Evolutionary conservation across 2,113 vertebrate species (phyloP), one percentile per base, ranked within the genome.

Genomic region (Polypterus bichir): DNA sequence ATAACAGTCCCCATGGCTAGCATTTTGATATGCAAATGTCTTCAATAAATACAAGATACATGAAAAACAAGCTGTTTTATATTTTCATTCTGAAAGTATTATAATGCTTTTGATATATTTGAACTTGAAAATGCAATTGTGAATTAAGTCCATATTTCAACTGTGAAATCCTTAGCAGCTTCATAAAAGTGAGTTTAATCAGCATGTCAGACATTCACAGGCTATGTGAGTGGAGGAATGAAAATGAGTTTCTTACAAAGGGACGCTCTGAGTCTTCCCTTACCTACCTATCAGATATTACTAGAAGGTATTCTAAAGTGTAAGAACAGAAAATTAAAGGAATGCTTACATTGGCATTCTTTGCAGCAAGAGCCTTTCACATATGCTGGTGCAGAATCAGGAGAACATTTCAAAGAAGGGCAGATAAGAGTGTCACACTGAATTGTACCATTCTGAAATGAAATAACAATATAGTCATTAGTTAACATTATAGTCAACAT

Each of bases 351-450:
- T 70, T 90, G 91, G 71, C 94, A 98, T 76, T 97, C 89, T 74
- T 93, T 94, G 80, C 96, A 98, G 83, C 96, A 98, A 72, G 87
- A 86, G 65, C 87, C 93, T 70, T 91, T 86, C 74, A 96, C 81
- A 11, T 95, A 97, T 0, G 88, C 73, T 60, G 84, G 84, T 56
- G 84, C 83, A 2, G 86, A 91, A 69, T 87, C 91, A 7, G 74
- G 76, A 0, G 88, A 88, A 67, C 96, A 98, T 64, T 89, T 87
- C 69, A 87, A 81, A 48, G 72, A 65, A 4, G 89, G 82, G 68
- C 96, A 98, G 70, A 81, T 68, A 73, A 96, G 76, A 72, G 83
- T 84, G 75, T 96, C 92, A 0, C 96, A 98, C 49, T 91, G 91
- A 68, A 90, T 81, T 0, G 91, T 91, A 44, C 96, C 96, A 0